A percentile compares a stretch with the other conserved stretches of the same genome.
These are phyloP conservation scores for Aramus guarauna DNA, from an alignment of 2,113 vertebrate species.

Conservation along the genomic window DNA sequence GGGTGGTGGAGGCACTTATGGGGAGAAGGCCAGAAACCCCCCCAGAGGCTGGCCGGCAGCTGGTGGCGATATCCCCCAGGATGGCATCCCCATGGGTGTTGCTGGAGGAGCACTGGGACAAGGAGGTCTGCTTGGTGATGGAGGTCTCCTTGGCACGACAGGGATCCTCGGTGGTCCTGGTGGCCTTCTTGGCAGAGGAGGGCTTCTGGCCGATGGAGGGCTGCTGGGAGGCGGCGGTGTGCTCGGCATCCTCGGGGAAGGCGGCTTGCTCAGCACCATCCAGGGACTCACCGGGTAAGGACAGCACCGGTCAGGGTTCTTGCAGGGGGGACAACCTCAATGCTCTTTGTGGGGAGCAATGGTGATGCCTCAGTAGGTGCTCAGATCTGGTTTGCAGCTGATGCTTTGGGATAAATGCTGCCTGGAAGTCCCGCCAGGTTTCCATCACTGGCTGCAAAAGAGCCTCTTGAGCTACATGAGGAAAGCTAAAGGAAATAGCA, in stretches of 20 bases:
- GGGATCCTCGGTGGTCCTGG: conserved; percentile 44
- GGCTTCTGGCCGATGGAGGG: conserved; percentile 57
- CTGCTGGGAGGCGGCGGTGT: conserved; percentile 62
- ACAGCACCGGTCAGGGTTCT: fast-evolving
- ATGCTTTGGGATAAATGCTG: background rate
- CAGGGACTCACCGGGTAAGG: conserved; percentile 72
- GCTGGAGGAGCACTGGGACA: conserved; percentile 17
- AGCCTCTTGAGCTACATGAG: background rate
- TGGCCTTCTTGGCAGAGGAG: conserved; percentile 50
- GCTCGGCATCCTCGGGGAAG: conserved; percentile 63
- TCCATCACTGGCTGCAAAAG: background rate
- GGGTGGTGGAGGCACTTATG: background rate
- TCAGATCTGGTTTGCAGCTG: background rate
- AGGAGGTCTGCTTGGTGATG: conserved; percentile 23
- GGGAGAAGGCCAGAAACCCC: background rate
- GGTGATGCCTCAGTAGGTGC: background rate
- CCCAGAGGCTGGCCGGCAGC: background rate
- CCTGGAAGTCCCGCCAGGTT: background rate
- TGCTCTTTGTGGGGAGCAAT: fast-evolving
- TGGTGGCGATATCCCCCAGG: background rate
- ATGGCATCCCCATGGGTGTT: background rate
- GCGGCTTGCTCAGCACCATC: conserved; percentile 61
- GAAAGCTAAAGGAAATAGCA: background rate
- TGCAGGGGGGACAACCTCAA: too few relatives aligned
- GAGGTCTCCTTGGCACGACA: background rate